Evolutionary conservation across 2,113 vertebrate genomes (phyloP), one percentile per base, ranked within the genome.

Genomic region (Hystrix cristata): DNA sequence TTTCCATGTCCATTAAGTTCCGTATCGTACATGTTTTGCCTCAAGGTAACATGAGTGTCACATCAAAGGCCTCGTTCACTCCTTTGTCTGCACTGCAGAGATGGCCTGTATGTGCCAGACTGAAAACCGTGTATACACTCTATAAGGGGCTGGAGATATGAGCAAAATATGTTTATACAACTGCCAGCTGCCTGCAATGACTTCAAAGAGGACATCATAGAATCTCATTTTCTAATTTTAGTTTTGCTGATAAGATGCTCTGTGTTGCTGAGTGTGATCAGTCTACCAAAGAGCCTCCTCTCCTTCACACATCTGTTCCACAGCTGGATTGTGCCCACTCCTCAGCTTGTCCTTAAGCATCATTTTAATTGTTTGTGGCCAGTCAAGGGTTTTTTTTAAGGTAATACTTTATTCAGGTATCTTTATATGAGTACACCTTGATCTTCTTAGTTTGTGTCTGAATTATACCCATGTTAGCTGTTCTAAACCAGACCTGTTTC

Each of bases 1-100:
- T 97, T 96, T 98, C 97, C 97, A 34, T 96, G 98, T 98, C 97
- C 97, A 95, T 79, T 98, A 97, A 97, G 98, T 97, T 78, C 93
- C 81, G 64, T 76, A 64, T 93, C 92, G 84, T 94, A 31, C 89
- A 60, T 91, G 64, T 78, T 95, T 72, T 71, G 82, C 94, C 87
- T 16, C 81, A 81, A 78, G 95, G 38, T 96, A 97, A 48, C 14
- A 5, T 96, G 91, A 94, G 91, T 95, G 55, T 95, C 86, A 84
- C 90, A 48, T 89, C 87, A 83, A 60, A 96, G 89, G 64, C 79
- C 90, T 97, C 76, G 51, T 91, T 95, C 46, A 7, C 25, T 51
- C 72, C 72, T 51, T 78, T 51, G 8, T 92, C 87, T 95, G 91
- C 96, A 69, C 65, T 62, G 51, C 51, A 95, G 83, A 79, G 19